Evolutionary conservation across 2,888 invertebrate species (phyloP).

Genomic region (Gerris lacustris): DNA sequence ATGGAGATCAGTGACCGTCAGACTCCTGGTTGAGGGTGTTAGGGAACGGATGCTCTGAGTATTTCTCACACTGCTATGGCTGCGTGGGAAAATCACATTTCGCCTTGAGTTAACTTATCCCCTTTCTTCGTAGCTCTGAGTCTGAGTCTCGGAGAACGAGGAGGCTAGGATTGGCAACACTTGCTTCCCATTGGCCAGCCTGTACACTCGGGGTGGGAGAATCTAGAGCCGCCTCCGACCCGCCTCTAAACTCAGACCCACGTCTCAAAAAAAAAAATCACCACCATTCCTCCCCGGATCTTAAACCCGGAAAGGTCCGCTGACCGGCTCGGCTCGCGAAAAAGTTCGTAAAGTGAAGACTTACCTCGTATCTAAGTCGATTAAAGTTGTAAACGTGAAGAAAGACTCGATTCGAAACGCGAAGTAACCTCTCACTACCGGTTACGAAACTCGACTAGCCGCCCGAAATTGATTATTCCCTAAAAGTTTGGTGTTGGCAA

Average conservation of each 20-base stretch:
- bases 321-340: too few relatives aligned
- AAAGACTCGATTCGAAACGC: not conserved
- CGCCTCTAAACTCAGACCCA: not conserved
- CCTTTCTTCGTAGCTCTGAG: constrained; percentile 22
- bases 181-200: constrained; percentile 19
- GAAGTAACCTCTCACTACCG: not conserved
- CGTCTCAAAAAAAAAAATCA: not conserved
- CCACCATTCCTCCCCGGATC: not conserved
- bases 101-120: constrained; percentile 25
- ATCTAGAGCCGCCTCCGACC: not conserved
- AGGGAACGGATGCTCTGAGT: constrained; percentile 31
- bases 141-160: constrained; percentile 3
- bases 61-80: constrained; percentile 29
- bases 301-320: not conserved
- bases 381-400: too few relatives aligned
- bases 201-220: constrained; percentile 14
- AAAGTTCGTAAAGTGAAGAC: too few relatives aligned
- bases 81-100: constrained; percentile 30
- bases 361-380: too few relatives aligned
- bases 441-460: not conserved
- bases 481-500: constrained; percentile 39
- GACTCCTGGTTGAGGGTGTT: not conserved
- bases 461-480: not conserved
- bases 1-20: too few relatives aligned
- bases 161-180: constrained; percentile 23